Evolutionary conservation across 2,113 vertebrate species (phyloP).

Genomic region (Chiloscyllium plagiosum): DNA sequence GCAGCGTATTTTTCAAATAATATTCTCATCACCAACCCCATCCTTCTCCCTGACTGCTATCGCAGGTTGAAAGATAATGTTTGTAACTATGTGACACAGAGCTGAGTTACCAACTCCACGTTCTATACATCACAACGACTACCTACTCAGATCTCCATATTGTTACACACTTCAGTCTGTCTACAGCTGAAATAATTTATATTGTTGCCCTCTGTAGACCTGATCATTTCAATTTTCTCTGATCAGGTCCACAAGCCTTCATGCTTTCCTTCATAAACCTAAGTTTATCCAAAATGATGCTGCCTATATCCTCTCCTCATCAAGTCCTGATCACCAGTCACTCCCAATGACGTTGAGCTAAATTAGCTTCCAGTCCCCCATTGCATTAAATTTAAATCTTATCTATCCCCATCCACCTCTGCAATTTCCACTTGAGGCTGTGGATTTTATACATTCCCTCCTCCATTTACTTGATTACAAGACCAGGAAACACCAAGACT

Average conservation of each 20-base stretch:
- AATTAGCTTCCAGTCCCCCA: not conserved
- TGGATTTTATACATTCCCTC: not conserved
- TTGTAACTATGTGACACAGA: not conserved
- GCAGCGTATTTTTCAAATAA: not conserved
- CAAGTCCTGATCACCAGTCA: not conserved
- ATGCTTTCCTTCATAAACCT: not conserved
- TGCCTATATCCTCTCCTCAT: not conserved
- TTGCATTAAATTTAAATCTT: not conserved
- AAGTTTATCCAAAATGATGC: not conserved
- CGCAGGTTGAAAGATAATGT: not conserved
- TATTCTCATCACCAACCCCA: not conserved
- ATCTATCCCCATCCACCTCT: too few species aligned
- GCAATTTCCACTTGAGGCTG: not conserved
- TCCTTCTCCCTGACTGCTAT: not conserved
- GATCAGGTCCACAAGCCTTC: not conserved
- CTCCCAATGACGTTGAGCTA: not conserved
- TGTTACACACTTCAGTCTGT: not conserved
- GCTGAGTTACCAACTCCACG: not conserved
- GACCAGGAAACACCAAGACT: too few species aligned
- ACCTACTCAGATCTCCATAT: not conserved
- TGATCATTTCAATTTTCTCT: not conserved
- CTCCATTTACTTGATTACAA: not conserved
- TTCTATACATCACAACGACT: not conserved
- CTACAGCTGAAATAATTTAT: not conserved
- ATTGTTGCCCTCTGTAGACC: not conserved